A percentile compares a stretch with the other conserved stretches of the same genome.
Conservation (phyloP, 2,797 vertebrate species). For the Amblyopsis hoosieri region DNA sequence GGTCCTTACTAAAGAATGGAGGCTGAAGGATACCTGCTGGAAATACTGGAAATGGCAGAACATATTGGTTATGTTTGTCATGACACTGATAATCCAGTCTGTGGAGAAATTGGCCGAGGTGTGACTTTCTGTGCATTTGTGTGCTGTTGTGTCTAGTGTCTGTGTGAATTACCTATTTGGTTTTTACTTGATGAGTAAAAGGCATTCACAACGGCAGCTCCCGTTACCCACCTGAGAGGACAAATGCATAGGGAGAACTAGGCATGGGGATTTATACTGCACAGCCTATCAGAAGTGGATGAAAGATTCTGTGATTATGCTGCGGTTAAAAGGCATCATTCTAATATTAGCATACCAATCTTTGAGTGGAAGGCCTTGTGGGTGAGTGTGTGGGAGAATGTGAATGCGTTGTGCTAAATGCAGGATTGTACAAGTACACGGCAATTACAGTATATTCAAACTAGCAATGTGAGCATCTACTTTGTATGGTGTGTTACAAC, state of each 20-base stretch:
- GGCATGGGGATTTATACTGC: not conserved
- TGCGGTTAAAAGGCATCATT: constrained; percentile 40
- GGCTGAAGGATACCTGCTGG: constrained; percentile 95
- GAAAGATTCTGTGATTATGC: constrained; percentile 40
- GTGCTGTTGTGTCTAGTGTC: not conserved
- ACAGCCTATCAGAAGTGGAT: constrained; percentile 30
- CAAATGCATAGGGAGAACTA: not conserved
- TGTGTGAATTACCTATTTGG: constrained; percentile 88
- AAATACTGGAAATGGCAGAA: constrained; percentile 80
- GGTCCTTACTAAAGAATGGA: constrained; percentile 92
- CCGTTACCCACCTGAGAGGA: constrained; percentile 89
- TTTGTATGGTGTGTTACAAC: not conserved
- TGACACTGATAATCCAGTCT: not conserved
- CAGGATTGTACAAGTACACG: constrained; percentile 11
- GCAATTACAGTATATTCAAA: constrained; percentile 1
- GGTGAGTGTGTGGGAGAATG: constrained; percentile 62
- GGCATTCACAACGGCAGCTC: constrained; percentile 94
- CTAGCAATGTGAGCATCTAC: not conserved
- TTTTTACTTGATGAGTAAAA: constrained; percentile 95
- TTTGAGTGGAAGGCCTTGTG: constrained; percentile 33
- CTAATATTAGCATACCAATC: constrained; percentile 45
- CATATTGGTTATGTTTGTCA: not conserved
- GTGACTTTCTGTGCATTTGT: not conserved
- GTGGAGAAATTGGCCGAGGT: not conserved
- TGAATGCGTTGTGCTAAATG: constrained; percentile 43